phyloP scores from a whole-genome alignment of 2,113 vertebrate genomes.

The Sapayoa aenigma region DNA sequence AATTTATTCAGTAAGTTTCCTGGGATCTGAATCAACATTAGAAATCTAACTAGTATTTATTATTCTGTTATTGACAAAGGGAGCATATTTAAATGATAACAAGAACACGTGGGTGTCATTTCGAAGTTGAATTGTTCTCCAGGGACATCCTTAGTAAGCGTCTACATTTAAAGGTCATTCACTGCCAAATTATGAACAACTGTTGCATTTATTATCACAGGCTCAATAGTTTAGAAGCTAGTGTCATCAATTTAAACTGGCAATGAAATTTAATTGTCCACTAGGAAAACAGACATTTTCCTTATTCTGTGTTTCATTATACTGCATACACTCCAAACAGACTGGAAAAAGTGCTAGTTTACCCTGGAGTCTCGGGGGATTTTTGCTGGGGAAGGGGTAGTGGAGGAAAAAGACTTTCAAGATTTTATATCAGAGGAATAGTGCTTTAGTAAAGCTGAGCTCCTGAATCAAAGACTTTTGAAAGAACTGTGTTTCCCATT shows the following conservation, averaged over 20 bases:
- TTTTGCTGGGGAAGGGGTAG: rapidly evolving
- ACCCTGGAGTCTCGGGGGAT: background rate
- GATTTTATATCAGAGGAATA: background rate
- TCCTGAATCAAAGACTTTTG: background rate
- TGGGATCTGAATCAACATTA: constrained; percentile 79
- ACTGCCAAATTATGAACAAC: constrained; percentile 79
- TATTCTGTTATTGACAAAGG: constrained; percentile 81
- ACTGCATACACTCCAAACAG: background rate
- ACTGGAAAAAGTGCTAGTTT: background rate
- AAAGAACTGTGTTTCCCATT: background rate
- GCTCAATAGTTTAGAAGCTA: constrained; percentile 69
- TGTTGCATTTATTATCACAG: constrained; percentile 81
- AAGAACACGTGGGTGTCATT: constrained; percentile 77
- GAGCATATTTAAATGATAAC: constrained; percentile 83
- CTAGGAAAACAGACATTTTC: constrained; percentile 47
- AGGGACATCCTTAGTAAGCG: constrained; percentile 64
- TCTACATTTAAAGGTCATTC: constrained; percentile 81
- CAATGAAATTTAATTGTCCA: constrained; percentile 66
- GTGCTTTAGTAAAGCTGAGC: background rate
- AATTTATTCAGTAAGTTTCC: constrained; percentile 79
- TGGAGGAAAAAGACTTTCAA: background rate
- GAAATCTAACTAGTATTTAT: constrained; percentile 81
- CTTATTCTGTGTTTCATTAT: constrained; percentile 2
- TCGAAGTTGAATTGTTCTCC: constrained; percentile 79
- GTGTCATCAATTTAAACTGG: constrained; percentile 74